Evolutionary conservation across 2,797 vertebrate species (phyloP).

Genomic region (Geotrypetes seraphini): DNA sequence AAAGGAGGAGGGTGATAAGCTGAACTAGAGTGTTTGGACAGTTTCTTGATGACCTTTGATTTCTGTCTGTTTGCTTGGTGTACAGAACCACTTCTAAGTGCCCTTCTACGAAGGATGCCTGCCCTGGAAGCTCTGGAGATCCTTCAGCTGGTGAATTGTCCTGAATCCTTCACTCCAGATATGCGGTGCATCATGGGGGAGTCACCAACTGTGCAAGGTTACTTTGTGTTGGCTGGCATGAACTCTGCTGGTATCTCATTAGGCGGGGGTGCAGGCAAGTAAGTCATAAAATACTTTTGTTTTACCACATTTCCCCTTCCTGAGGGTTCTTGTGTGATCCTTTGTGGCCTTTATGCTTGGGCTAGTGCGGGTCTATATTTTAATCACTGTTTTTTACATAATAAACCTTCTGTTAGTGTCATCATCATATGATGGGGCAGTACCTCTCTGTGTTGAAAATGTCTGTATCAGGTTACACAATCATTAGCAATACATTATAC

Average conservation of each 20-base stretch:
- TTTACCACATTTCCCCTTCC: no score
- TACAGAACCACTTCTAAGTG: constrained; percentile 79
- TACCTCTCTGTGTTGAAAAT: no score
- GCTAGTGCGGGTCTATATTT: no score
- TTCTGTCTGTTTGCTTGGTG: constrained; percentile 3
- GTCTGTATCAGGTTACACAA: no score
- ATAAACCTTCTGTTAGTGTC: no score
- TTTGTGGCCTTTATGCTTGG: no score
- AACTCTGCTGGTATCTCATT: constrained; percentile 87
- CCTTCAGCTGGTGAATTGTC: constrained; percentile 88
- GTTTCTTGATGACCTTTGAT: no score
- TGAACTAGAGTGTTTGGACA: background rate
- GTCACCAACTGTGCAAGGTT: constrained; percentile 67
- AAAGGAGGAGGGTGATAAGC: background rate
- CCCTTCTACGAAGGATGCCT: constrained; percentile 83
- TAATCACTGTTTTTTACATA: no score
- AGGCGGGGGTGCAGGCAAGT: constrained; percentile 89
- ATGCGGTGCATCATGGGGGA: constrained; percentile 95
- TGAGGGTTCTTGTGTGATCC: no score
- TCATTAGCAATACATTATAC: no score
- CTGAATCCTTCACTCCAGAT: constrained; percentile 91
- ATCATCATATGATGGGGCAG: no score
- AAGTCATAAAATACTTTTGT: no score
- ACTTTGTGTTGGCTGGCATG: constrained; percentile 90
- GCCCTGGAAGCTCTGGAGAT: constrained; percentile 77